These are phyloP conservation scores for Macropodus opercularis DNA, from an alignment of 2,797 vertebrate species.

Conservation along the genomic window DNA sequence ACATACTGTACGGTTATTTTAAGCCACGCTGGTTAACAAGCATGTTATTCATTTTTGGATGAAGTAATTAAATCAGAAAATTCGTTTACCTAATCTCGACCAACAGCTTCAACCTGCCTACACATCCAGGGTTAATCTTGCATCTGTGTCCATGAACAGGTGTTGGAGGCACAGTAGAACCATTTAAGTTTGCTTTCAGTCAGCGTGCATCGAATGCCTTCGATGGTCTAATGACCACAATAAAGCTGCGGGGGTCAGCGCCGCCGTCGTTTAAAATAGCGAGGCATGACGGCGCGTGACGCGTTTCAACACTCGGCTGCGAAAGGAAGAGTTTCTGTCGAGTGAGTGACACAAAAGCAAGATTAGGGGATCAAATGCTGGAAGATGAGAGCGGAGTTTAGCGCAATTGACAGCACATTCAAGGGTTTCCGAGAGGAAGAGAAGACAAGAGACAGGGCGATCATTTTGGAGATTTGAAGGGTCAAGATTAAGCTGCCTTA, in stretches of 20 bases:
- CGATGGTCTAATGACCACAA: conserved; percentile 22
- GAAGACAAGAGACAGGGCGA: conserved; percentile 70
- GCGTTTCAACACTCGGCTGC: conserved; percentile 56
- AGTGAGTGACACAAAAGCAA: conserved; percentile 74
- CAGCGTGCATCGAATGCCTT: no score
- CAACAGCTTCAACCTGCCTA: no score
- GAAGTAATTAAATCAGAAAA: no score
- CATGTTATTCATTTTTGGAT: no score
- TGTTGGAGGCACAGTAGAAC: no score
- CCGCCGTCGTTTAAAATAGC: neutral
- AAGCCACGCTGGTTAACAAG: no score
- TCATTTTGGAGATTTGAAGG: conserved; percentile 74
- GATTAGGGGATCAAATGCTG: conserved; percentile 74
- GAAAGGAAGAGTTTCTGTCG: conserved; percentile 59
- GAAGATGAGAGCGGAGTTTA: conserved; percentile 71
- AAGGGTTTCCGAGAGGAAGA: conserved; percentile 62
- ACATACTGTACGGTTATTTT: no score
- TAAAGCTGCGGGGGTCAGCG: neutral
- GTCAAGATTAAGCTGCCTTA: conserved; percentile 80
- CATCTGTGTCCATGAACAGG: no score
- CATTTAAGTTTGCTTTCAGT: no score
- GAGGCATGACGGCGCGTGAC: conserved; percentile 29
- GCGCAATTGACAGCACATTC: conserved; percentile 69
- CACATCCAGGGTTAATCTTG: no score
- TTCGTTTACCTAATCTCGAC: no score